phyloP scores from a whole-genome alignment of 2,113 vertebrate species.

The Anguilla rostrata region DNA sequence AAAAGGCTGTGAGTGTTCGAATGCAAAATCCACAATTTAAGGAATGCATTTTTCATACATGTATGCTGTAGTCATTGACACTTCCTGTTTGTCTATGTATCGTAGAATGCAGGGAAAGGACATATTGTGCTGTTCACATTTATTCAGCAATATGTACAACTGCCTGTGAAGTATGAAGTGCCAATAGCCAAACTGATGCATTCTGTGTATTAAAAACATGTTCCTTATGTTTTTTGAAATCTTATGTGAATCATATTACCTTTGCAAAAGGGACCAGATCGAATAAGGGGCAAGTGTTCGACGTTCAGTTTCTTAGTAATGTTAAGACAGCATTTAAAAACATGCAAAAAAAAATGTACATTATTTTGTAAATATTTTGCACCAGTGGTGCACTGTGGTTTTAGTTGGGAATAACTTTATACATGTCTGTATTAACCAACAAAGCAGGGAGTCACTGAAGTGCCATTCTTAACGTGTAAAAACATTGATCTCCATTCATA shows the following conservation, averaged over 20 bases:
- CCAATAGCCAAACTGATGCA: background rate
- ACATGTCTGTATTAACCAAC: conserved; percentile 43
- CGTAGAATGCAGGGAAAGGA: background rate
- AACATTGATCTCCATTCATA: conserved; percentile 33
- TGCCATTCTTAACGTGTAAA: conserved; percentile 46
- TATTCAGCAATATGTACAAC: background rate
- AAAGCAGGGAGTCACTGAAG: conserved; percentile 53
- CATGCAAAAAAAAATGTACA: conserved; percentile 38
- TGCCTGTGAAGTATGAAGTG: background rate
- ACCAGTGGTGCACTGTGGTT: conserved; percentile 41
- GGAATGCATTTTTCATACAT: background rate
- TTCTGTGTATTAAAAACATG: background rate
- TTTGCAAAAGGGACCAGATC: conserved; percentile 14
- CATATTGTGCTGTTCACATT: background rate
- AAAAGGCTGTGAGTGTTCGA: background rate
- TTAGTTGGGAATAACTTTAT: conserved; percentile 40
- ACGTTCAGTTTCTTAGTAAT: conserved; percentile 33
- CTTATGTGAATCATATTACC: background rate
- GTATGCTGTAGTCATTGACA: background rate
- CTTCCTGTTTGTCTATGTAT: background rate
- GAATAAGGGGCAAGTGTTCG: conserved; percentile 17
- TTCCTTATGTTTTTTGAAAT: background rate
- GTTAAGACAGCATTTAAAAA: conserved; percentile 26
- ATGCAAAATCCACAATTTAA: background rate
- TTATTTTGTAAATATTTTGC: conserved; percentile 54